Evolutionary conservation across 2,113 vertebrate species (phyloP).

Genomic region (Muntiacus reevesi): DNA sequence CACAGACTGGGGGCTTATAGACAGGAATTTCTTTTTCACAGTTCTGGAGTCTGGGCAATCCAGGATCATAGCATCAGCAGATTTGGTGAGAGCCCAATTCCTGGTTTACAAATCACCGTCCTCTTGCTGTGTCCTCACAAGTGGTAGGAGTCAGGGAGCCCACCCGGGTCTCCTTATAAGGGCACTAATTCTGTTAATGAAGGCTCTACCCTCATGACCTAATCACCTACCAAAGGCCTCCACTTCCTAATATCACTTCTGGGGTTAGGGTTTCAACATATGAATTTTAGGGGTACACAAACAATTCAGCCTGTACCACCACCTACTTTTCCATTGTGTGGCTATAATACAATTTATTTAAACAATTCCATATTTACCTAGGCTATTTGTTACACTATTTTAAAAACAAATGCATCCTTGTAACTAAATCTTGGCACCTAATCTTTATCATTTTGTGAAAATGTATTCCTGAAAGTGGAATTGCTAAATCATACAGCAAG

Average conservation of each 20-base stretch:
- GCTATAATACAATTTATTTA: neutral
- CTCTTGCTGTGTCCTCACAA: neutral
- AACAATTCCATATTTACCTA: neutral
- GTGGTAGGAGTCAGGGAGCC: neutral
- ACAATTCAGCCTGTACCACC: neutral
- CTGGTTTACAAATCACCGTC: neutral
- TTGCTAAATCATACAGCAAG: neutral
- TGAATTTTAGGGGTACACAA: neutral
- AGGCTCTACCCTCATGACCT: neutral
- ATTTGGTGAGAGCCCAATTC: neutral
- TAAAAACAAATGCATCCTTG: neutral
- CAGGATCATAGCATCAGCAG: neutral
- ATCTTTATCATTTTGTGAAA: conserved; percentile 1
- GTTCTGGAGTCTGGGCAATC: neutral
- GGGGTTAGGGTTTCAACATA: neutral
- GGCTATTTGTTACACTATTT: neutral
- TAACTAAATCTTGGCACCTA: neutral
- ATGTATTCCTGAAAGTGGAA: neutral
- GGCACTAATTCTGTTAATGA: neutral
- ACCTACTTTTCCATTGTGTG: neutral
- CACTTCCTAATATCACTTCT: neutral
- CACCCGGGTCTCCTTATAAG: neutral
- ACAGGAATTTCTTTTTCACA: neutral
- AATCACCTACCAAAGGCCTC: neutral
- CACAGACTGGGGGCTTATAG: neutral